Evolutionary conservation across 2,888 invertebrate species (phyloP).

Genomic region (Herminia tarsipennalis): DNA sequence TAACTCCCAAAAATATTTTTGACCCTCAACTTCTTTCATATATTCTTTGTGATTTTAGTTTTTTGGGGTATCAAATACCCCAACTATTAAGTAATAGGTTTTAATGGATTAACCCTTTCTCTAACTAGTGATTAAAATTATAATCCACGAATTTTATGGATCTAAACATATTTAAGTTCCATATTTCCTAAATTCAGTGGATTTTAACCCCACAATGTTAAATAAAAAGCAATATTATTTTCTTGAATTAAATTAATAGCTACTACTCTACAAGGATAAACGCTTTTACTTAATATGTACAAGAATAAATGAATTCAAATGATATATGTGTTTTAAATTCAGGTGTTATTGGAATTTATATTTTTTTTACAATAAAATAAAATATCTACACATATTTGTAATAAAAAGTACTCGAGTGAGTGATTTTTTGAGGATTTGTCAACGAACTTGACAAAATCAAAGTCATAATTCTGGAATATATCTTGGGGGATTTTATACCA

Average conservation of each 20-base stretch:
- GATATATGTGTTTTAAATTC: constrained; percentile 4
- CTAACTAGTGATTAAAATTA: constrained; percentile 19
- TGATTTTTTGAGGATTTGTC: neutral
- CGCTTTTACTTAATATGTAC: constrained; percentile 74
- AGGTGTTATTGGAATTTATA: neutral
- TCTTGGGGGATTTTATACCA: too few species aligned
- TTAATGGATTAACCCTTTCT: constrained; percentile 19
- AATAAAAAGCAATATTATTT: constrained; percentile 48
- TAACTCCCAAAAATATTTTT: neutral
- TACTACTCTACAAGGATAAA: constrained; percentile 57
- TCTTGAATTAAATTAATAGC: constrained; percentile 62
- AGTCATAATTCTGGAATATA: neutral
- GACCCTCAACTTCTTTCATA: constrained; percentile 17
- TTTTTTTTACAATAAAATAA: constrained; percentile 11
- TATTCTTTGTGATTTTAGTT: constrained; percentile 13
- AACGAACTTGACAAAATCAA: neutral
- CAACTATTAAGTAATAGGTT: constrained; percentile 12
- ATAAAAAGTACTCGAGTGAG: constrained; percentile 4
- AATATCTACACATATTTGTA: constrained; percentile 10
- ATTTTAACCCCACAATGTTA: constrained; percentile 48
- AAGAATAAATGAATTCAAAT: constrained; percentile 40
- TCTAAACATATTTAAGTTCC: constrained; percentile 74
- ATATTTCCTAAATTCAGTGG: constrained; percentile 69
- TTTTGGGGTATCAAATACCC: constrained; percentile 11
- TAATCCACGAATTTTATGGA: constrained; percentile 52